These are phyloP conservation scores for Philereme transversata DNA, from an alignment of 2,888 invertebrate species.

Conservation along the genomic window DNA sequence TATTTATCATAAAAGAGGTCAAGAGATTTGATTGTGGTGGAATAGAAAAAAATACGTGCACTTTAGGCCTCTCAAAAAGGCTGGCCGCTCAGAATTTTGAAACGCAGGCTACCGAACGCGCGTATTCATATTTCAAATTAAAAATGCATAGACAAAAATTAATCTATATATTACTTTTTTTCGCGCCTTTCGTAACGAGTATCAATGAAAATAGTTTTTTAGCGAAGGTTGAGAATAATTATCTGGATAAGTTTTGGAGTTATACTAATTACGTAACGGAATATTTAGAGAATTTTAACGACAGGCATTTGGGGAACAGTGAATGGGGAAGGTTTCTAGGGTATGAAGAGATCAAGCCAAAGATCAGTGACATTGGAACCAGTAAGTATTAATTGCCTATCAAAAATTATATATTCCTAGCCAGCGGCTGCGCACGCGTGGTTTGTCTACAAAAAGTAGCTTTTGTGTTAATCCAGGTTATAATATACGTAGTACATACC, in stretches of 20 bases:
- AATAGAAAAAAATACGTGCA: not conserved
- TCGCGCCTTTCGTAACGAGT: conserved; percentile 24
- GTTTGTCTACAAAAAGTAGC: no score
- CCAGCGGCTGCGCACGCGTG: no score
- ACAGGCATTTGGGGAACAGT: conserved; percentile 58
- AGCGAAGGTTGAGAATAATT: conserved; percentile 47
- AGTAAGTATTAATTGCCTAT: conserved; percentile 47
- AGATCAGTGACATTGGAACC: conserved; percentile 38
- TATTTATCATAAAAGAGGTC: not conserved
- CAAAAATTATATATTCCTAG: no score
- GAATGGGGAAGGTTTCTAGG: conserved; percentile 58
- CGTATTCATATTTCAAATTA: conserved; percentile 44
- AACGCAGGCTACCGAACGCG: conserved; percentile 41
- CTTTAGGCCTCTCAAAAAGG: conserved; percentile 2
- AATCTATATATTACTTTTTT: conserved; percentile 35
- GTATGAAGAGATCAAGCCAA: conserved; percentile 64
- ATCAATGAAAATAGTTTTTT: conserved; percentile 29
- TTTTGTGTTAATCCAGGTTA: no score
- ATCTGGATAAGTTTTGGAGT: conserved; percentile 47
- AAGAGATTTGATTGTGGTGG: not conserved
- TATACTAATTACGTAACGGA: conserved; percentile 44
- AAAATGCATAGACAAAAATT: conserved; percentile 32
- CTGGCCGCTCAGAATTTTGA: conserved; percentile 47
- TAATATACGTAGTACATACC: no score
- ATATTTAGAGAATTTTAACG: conserved; percentile 64